A percentile compares a stretch with the other conserved stretches of the same genome.
Evolutionary conservation across 2,797 vertebrate species (phyloP).

Genomic region (Hydrocynus forskahlii): DNA sequence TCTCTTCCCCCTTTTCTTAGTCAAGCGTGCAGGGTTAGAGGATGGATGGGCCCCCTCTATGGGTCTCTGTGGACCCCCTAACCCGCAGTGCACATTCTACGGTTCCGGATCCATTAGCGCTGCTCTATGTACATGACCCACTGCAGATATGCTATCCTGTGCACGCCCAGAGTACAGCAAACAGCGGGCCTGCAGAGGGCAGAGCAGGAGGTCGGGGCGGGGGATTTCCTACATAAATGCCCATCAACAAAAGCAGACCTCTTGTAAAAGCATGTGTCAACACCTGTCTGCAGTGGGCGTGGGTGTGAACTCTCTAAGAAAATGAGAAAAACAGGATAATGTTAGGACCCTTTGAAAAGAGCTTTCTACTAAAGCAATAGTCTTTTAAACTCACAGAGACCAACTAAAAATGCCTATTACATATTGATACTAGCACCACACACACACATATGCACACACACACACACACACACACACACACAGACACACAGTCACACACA

Average conservation of each 20-base stretch:
- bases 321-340: neutral
- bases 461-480: too few species aligned
- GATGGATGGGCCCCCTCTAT: constrained; percentile 51
- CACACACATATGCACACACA: too few species aligned
- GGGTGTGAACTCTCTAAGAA: neutral
- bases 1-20: constrained; percentile 68
- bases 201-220: constrained; percentile 70
- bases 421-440: too few species aligned
- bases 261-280: constrained; percentile 73
- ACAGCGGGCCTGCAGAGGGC: constrained; percentile 67
- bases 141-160: constrained; percentile 59
- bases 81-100: constrained; percentile 32
- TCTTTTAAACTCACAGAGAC: too few species aligned
- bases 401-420: neutral
- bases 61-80: neutral
- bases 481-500: too few species aligned
- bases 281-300: constrained; percentile 64
- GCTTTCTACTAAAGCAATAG: too few species aligned
- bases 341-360: too few species aligned
- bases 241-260: constrained; percentile 58
- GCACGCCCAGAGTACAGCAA: constrained; percentile 68
- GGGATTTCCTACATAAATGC: constrained; percentile 68
- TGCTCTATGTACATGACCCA: constrained; percentile 39
- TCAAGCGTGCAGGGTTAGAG: constrained; percentile 58
- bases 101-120: constrained; percentile 39